A percentile compares a stretch with the other conserved stretches of the same genome.
Evolutionary conservation across 1,140 invertebrate genomes (phyloP).

Genomic region (Calephelis nemesis): DNA sequence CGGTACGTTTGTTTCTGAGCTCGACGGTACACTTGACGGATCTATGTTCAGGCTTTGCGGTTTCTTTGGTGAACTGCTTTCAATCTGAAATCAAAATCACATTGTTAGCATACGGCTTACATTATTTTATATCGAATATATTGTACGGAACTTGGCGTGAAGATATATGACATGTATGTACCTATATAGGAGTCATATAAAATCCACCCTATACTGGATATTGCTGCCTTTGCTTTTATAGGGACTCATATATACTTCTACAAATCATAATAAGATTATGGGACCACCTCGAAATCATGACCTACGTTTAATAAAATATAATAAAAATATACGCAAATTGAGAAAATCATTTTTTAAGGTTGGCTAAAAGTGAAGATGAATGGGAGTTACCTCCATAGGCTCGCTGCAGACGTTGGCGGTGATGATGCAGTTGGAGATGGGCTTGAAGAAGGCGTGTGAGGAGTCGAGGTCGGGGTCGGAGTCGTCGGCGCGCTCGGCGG

Average conservation of each 20-base stretch:
- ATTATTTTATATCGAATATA: no score
- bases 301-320: no score
- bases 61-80: slow-evolving; percentile 47
- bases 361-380: no score
- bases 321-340: no score
- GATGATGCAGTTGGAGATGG: slow-evolving; percentile 22
- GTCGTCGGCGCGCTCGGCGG: slow-evolving; percentile 42
- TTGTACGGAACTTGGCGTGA: not conserved
- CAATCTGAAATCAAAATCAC: slow-evolving; percentile 42
- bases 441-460: not conserved
- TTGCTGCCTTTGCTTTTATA: no score
- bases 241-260: no score
- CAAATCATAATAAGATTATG: no score
- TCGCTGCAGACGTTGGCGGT: slow-evolving; percentile 48
- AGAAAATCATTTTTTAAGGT: no score
- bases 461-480: slow-evolving; percentile 35
- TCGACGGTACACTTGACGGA: slow-evolving; percentile 40
- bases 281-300: no score
- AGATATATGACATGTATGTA: no score
- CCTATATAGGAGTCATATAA: no score
- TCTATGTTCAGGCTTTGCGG: slow-evolving; percentile 50
- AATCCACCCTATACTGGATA: no score
- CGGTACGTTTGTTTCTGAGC: slow-evolving; percentile 38
- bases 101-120: not conserved
- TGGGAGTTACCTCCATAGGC: slow-evolving; percentile 53